phyloP scores from a whole-genome alignment of 1,140 invertebrate genomes.

The Cardiocondyla obscurior region DNA sequence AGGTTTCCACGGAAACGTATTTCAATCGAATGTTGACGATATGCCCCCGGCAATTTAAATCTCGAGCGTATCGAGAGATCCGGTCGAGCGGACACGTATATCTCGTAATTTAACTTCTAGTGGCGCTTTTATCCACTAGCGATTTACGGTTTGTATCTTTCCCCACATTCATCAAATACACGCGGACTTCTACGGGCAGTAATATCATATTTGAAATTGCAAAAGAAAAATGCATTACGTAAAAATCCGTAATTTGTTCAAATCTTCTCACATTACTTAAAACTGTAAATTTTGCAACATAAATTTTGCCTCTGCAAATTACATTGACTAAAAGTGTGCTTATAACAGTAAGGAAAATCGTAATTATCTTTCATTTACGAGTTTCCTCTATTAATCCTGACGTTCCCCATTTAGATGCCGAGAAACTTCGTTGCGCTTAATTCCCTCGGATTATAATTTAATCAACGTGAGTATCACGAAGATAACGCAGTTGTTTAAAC shows the following conservation, averaged over 20 bases:
- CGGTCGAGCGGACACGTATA: constrained; percentile 23
- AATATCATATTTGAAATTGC: constrained; percentile 5
- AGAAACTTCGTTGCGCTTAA: constrained; percentile 37
- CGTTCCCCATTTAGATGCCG: background rate
- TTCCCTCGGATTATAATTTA: constrained; percentile 55
- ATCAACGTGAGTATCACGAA: constrained; percentile 27
- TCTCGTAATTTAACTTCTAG: constrained; percentile 36
- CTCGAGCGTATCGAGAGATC: constrained; percentile 34
- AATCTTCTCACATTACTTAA: background rate
- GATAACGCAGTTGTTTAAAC: constrained; percentile 36
- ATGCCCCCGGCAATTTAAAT: constrained; percentile 47
- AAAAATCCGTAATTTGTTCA: background rate
- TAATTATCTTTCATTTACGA: constrained; percentile 14
- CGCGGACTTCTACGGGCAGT: background rate
- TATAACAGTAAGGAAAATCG: background rate
- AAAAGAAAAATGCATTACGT: background rate
- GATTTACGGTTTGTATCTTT: constrained; percentile 43
- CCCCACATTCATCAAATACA: constrained; percentile 8
- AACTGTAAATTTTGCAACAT: background rate
- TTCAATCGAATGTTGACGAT: constrained; percentile 57
- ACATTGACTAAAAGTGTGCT: background rate
- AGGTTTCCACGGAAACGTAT: constrained; percentile 58
- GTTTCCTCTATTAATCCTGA: constrained; percentile 1
- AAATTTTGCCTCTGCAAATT: background rate
- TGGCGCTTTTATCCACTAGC: constrained; percentile 48